Evolutionary conservation across 2,797 vertebrate genomes (phyloP), one percentile per base, ranked within the genome.

Genomic region (Danio jaintianensis): DNA sequence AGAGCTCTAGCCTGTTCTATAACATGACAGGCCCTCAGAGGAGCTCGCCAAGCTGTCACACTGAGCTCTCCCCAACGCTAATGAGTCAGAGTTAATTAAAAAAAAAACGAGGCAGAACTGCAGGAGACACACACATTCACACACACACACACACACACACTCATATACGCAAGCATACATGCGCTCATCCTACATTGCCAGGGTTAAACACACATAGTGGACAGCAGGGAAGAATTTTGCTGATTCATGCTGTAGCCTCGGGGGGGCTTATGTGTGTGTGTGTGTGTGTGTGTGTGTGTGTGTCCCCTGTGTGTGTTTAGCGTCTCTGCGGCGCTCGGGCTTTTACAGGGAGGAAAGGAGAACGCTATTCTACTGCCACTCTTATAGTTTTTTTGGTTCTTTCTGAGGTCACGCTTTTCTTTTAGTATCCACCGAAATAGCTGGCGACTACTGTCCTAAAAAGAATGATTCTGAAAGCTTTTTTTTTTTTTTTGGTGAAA

Each of bases 71-170:
- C 89, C 91, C 90, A 76, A 70, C 61, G 90, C 89, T 93, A 94
- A 93, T 92, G 93, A 93, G 92, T 89, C 88, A 89, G 88, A 90
- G 87, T 92, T 93, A 93, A 93, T 93, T 94, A 93, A 93, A 93
- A 93, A 92, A 29, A 29, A 29, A 48, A 62, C 73, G n/a, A 63
- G 62, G 55, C 72, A 69, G 70, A 79, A 73, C 79, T 81, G 82
- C 81, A 83, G 85, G 88, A 85, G 85, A 86, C 78, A 85, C 85
- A 85, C 20, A 61, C 74, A 8, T 81, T 77, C 47, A 66, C 76
- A 20, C 72, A 70, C 80, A 85, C 88, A 85, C 80, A 85, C 88
- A 85, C 75, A n/a, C 72, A 68, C 81, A 86, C 88, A 85, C 83
- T 56, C 70, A 12, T 78, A 79, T 53, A 63, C 61, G 22, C 47